These are phyloP conservation scores for Tamias sibiricus DNA, from an alignment of 2,113 vertebrate species.

Conservation along the genomic window DNA sequence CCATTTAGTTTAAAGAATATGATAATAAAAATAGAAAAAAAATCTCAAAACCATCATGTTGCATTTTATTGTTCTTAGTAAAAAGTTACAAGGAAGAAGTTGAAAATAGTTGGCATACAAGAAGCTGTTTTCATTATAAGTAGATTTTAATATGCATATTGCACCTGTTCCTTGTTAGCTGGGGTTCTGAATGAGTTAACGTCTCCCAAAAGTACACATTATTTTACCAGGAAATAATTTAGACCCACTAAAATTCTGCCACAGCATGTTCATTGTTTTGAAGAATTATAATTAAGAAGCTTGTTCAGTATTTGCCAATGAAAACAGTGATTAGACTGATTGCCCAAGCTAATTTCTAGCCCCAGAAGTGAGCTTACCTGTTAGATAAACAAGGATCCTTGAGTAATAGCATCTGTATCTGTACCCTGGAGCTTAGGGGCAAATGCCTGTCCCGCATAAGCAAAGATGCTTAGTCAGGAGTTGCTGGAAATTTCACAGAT, in stretches of 20 bases:
- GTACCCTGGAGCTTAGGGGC: background rate
- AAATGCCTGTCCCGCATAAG: background rate
- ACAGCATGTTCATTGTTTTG: background rate
- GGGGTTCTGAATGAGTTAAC: background rate
- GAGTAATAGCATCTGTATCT: background rate
- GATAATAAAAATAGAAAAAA: conserved; percentile 30
- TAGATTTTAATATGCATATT: background rate
- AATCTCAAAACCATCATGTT: background rate
- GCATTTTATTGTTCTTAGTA: conserved; percentile 30
- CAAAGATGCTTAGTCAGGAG: background rate
- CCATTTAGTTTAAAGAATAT: background rate
- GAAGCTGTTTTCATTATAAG: conserved; percentile 24
- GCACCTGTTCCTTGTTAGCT: background rate
- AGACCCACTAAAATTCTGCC: background rate
- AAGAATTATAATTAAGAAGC: conserved; percentile 49
- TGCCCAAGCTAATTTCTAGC: background rate
- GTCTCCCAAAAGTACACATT: background rate
- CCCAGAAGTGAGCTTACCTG: background rate
- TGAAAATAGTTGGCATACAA: conserved; percentile 38
- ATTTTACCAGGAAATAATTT: conserved; percentile 44
- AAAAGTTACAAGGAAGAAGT: conserved; percentile 36
- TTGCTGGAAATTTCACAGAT: background rate
- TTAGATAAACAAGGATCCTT: background rate
- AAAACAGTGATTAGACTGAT: conserved; percentile 36
- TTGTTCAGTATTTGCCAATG: conserved; percentile 36